These are phyloP conservation scores for Anabacerthia variegaticeps DNA, from an alignment of 2,797 vertebrate genomes.

Conservation along the genomic window DNA sequence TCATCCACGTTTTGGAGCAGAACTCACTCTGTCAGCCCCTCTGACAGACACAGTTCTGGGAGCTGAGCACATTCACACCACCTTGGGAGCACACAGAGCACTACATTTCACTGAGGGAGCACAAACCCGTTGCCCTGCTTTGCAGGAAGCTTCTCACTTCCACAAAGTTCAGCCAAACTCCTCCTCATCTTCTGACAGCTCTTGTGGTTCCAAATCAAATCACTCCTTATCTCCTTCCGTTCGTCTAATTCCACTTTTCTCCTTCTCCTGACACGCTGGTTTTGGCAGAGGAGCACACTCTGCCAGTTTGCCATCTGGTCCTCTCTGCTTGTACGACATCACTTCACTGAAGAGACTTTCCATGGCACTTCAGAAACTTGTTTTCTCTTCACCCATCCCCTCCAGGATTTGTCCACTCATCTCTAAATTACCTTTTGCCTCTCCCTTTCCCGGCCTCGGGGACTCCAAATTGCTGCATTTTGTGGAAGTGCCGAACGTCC, in stretches of 20 bases:
- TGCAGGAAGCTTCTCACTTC: conserved; percentile 59
- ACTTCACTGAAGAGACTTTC: conserved; percentile 42
- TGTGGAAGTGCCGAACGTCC: neutral
- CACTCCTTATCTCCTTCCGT: conserved; percentile 62
- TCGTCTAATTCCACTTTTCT: conserved; percentile 56
- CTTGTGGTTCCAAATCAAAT: conserved; percentile 59
- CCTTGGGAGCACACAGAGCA: neutral
- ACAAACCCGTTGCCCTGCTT: conserved; percentile 50
- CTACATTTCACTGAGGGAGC: neutral
- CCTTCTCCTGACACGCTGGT: conserved; percentile 49
- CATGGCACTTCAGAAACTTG: conserved; percentile 11
- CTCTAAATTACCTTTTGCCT: neutral
- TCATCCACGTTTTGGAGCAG: neutral
- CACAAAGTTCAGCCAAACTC: conserved; percentile 69
- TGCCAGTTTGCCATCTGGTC: conserved; percentile 66
- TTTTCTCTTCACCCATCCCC: neutral
- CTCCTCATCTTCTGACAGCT: conserved; percentile 68
- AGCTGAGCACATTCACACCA: neutral
- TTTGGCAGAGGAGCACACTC: conserved; percentile 52
- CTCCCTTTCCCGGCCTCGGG: neutral
- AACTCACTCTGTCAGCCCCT: neutral
- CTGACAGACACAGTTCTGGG: fast-evolving
- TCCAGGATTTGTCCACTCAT: neutral
- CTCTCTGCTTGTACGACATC: conserved; percentile 7
- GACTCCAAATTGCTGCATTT: fast-evolving